Conservation (phyloP, 1,140 invertebrate genomes). For the Drosophila busckii region DNA sequence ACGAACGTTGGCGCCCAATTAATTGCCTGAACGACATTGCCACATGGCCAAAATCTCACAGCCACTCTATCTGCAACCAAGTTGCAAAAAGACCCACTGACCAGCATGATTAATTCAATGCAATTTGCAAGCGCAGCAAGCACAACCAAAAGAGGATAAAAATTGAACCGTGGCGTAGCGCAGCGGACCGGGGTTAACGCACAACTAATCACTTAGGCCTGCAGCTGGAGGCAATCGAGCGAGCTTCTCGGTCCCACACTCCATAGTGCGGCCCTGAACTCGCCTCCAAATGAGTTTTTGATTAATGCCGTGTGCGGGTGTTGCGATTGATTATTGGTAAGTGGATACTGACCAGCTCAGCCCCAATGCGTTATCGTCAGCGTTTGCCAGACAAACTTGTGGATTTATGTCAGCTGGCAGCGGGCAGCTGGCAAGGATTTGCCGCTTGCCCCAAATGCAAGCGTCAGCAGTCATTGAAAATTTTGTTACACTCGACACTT, state of each 20-base stretch:
- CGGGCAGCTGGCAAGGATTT: constrained; percentile 13
- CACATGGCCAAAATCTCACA: constrained; percentile 24
- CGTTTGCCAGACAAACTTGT: constrained; percentile 42
- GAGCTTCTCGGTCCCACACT: too few species aligned
- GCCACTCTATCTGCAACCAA: constrained; percentile 22
- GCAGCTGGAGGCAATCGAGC: neutral
- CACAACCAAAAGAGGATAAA: neutral
- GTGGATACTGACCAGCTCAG: constrained; percentile 3
- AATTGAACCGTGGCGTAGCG: constrained; percentile 1
- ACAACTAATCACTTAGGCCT: constrained; percentile 64
- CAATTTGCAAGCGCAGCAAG: constrained; percentile 40
- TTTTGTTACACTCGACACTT: constrained; percentile 31
- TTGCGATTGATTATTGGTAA: constrained; percentile 57
- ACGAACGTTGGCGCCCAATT: constrained; percentile 7
- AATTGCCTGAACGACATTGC: constrained; percentile 18
- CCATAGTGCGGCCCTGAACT: constrained; percentile 10
- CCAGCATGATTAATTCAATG: constrained; percentile 52
- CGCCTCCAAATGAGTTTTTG: constrained; percentile 65
- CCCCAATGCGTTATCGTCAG: constrained; percentile 15
- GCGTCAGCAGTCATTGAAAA: constrained; percentile 33
- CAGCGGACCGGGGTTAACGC: constrained; percentile 52
- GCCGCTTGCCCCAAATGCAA: constrained; percentile 36
- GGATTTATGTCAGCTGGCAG: constrained; percentile 24
- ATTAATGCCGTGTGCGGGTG: constrained; percentile 48
- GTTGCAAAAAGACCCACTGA: too few species aligned